phyloP scores from a whole-genome alignment of 2,797 vertebrate genomes.

The Alectoris magna region DNA sequence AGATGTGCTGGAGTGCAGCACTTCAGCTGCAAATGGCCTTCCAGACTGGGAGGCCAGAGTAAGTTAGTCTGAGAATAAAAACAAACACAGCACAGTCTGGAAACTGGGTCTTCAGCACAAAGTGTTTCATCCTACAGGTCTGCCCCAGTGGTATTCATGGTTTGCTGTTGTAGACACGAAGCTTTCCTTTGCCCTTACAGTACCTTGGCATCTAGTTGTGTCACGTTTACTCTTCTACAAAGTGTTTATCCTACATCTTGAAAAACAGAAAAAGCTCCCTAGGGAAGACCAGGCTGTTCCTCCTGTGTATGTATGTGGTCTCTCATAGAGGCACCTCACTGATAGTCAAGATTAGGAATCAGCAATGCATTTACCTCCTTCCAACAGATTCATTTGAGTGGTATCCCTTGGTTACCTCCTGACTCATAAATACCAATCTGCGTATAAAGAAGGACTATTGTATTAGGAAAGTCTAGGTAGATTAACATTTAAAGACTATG shows the following conservation, averaged over 20 bases:
- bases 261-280: background rate
- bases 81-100: background rate
- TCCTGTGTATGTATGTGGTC: fast-evolving
- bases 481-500: conserved; percentile 4
- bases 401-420: conserved; percentile 24
- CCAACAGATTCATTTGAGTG: background rate
- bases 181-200: background rate
- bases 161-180: fast-evolving
- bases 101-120: background rate
- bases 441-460: background rate
- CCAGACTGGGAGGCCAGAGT: background rate
- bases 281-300: background rate
- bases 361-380: background rate
- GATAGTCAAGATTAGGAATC: background rate
- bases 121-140: background rate
- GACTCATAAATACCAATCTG: background rate
- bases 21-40: background rate
- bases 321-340: background rate
- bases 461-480: background rate
- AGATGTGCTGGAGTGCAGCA: background rate
- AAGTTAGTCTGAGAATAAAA: background rate
- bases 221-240: background rate
- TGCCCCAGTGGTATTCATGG: fast-evolving
- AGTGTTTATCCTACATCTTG: background rate
- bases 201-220: background rate